phyloP scores from a whole-genome alignment of 1,140 invertebrate genomes.

The Orius laevigatus region DNA sequence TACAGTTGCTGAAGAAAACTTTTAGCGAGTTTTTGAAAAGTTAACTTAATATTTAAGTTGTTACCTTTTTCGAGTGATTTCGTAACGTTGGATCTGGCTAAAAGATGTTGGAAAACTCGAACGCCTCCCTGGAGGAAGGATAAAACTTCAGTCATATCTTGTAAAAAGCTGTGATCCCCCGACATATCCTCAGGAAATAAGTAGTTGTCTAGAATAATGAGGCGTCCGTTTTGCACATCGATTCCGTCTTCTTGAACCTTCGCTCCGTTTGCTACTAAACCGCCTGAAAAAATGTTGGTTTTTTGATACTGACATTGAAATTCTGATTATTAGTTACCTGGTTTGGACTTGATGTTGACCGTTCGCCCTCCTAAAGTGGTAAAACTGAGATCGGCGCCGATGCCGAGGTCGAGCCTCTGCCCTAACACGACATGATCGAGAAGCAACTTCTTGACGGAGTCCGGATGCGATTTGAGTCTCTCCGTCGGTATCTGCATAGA shows the following conservation, averaged over 20 bases:
- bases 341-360: slow-evolving; percentile 29
- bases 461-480: slow-evolving; percentile 26
- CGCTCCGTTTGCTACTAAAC: slow-evolving; percentile 32
- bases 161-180: slow-evolving; percentile 28
- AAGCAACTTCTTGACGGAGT: slow-evolving; percentile 33
- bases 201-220: slow-evolving; percentile 33
- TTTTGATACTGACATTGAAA: not conserved
- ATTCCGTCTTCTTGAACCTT: slow-evolving; percentile 26
- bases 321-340: slow-evolving; percentile 23
- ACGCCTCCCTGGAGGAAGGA: slow-evolving; percentile 40
- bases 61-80: slow-evolving; percentile 35
- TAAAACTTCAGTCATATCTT: slow-evolving; percentile 38
- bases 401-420: slow-evolving; percentile 26
- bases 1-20: too few relatives aligned
- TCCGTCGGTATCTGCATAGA: slow-evolving; percentile 28
- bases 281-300: slow-evolving; percentile 19
- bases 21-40: too few relatives aligned
- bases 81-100: slow-evolving; percentile 39
- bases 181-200: slow-evolving; percentile 28
- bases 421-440: slow-evolving; percentile 37
- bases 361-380: slow-evolving; percentile 34
- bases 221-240: slow-evolving; percentile 27
- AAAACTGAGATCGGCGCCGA: slow-evolving; percentile 29
- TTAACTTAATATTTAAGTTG: slow-evolving; percentile 8
- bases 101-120: slow-evolving; percentile 43